phyloP scores from a whole-genome alignment of 2,797 vertebrate species.

The Pseudochirops cupreus region DNA sequence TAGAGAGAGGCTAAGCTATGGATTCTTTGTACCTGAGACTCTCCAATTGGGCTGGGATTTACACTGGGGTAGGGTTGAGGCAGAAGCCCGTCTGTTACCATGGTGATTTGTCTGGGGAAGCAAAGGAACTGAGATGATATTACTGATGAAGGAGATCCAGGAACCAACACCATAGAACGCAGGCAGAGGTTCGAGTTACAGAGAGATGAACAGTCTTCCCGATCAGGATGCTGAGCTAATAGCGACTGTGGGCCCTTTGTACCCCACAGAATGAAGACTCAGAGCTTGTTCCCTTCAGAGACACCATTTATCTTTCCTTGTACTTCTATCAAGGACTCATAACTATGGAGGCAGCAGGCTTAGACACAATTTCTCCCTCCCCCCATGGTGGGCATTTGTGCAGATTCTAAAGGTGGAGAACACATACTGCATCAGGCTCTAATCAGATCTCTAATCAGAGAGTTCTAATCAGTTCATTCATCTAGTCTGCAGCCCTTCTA shows the following conservation, averaged over 20 bases:
- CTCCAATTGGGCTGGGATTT: not conserved
- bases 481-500: not conserved
- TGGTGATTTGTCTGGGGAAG: not conserved
- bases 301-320: not conserved
- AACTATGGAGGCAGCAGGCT: not conserved
- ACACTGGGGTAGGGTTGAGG: not conserved
- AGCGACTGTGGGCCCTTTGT: not conserved
- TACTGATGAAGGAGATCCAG: not conserved
- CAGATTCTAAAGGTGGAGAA: not conserved
- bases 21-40: not conserved
- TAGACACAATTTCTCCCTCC: not conserved
- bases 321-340: not conserved
- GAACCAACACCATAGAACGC: not conserved
- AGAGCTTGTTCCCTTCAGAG: not conserved
- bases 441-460: not conserved
- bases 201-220: not conserved
- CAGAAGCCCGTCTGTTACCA: not conserved
- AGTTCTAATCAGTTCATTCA: not conserved
- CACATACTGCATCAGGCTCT: not conserved
- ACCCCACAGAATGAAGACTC: not conserved
- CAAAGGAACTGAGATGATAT: not conserved
- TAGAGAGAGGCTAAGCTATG: not conserved
- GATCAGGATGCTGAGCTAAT: not conserved
- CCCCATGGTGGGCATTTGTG: not conserved
- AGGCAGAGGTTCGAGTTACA: not conserved